These are phyloP conservation scores for Mormyrus iriodes DNA, from an alignment of 2,113 vertebrate species.

Conservation along the genomic window DNA sequence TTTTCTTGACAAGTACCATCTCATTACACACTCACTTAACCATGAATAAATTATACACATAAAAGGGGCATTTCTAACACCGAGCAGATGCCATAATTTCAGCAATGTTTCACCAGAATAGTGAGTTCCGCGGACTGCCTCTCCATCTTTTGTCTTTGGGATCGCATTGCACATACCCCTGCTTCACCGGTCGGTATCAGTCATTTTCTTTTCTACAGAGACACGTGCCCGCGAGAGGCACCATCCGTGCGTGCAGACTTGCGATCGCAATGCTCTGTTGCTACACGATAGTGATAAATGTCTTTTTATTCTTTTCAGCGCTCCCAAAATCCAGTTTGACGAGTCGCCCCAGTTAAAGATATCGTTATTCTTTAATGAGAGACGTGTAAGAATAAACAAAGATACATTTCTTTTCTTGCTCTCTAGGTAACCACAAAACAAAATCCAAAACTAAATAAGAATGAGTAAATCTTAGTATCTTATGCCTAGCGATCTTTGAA, in stretches of 20 bases:
- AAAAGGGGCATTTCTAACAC: background rate
- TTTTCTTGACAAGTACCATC: background rate
- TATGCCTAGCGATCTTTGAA: background rate
- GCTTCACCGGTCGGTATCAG: background rate
- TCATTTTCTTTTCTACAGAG: background rate
- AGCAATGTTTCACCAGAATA: background rate
- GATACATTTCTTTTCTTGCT: background rate
- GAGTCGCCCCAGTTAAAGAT: background rate
- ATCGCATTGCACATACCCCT: background rate
- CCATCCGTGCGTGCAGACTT: background rate
- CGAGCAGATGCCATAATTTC: background rate
- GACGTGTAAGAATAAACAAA: background rate
- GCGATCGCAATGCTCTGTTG: background rate
- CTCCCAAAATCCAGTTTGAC: background rate
- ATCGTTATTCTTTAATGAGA: background rate
- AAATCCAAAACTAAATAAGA: background rate
- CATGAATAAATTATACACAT: conserved; percentile 12
- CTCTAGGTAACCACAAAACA: background rate
- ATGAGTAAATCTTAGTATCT: background rate
- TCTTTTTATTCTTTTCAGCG: background rate
- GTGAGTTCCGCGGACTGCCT: background rate
- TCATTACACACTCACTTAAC: background rate
- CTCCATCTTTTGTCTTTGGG: background rate
- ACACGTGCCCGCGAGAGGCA: background rate
- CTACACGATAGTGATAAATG: background rate